Percentiles rank a stretch among this genome's conserved stretches.
Conservation (phyloP, 2,888 invertebrate genomes). For the Amaurobius ferox region DNA sequence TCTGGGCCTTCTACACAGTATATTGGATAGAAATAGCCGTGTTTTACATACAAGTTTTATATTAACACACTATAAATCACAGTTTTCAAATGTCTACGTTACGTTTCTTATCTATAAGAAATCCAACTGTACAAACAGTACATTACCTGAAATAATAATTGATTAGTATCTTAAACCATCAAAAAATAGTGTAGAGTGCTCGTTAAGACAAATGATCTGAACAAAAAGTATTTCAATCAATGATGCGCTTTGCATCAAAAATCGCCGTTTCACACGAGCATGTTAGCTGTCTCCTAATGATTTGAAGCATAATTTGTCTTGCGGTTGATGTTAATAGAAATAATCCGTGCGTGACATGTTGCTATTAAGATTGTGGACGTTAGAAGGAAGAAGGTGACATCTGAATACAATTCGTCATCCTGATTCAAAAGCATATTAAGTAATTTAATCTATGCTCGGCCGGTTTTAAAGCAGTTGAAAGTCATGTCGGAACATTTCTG, state of each 20-base stretch:
- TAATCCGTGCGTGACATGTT: conserved; percentile 38
- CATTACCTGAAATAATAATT: no score
- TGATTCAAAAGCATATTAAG: conserved; percentile 46
- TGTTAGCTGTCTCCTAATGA: conserved; percentile 1
- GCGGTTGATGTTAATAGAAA: conserved; percentile 22
- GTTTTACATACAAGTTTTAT: no score
- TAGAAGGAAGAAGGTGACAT: conserved; percentile 38
- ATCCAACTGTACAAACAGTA: no score
- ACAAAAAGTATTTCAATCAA: conserved; percentile 1
- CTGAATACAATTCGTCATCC: conserved; percentile 28
- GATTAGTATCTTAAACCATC: no score
- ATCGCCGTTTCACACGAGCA: background rate
- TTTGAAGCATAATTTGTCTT: conserved; percentile 23
- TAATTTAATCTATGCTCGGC: conserved; percentile 58
- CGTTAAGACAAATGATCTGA: no score
- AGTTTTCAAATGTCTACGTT: no score
- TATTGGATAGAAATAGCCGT: no score
- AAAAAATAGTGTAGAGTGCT: no score
- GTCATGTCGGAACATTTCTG: conserved; percentile 39
- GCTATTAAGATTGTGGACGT: conserved; percentile 27
- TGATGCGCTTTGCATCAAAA: conserved; percentile 4
- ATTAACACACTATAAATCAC: no score
- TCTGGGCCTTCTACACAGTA: no score
- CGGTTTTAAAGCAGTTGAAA: conserved; percentile 27
- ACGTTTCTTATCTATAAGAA: no score